A percentile compares a stretch with the other conserved stretches of the same genome.
Conservation (phyloP, 1,140 invertebrate genomes). For the Drosophila tsacasi region DNA sequence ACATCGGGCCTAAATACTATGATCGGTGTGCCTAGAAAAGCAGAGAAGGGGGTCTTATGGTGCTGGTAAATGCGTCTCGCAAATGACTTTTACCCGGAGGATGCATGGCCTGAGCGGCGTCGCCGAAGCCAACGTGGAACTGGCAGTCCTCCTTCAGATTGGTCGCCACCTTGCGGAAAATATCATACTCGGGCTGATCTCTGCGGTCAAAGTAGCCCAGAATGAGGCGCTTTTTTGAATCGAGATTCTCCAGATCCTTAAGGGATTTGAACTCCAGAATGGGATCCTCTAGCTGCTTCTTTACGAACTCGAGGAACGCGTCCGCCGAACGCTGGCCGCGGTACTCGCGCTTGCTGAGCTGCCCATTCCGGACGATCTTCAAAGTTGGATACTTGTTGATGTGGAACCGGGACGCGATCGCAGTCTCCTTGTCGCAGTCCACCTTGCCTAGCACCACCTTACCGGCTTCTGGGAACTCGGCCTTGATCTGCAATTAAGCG, state of each 20-base stretch:
- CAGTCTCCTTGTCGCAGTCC: conserved; percentile 96
- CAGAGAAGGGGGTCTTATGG: background rate
- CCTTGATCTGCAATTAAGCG: conserved; percentile 78
- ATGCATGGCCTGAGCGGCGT: conserved; percentile 92
- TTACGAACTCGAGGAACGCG: conserved; percentile 94
- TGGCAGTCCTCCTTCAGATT: conserved; percentile 98
- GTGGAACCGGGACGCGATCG: conserved; percentile 95
- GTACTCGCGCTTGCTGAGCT: conserved; percentile 97
- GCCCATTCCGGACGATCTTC: conserved; percentile 97
- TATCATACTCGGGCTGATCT: conserved; percentile 92
- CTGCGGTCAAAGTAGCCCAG: conserved; percentile 96
- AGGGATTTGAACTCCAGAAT: conserved; percentile 92
- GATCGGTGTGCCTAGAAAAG: conserved; percentile 88
- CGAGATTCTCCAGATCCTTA: conserved; percentile 91
- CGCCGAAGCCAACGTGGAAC: conserved; percentile 97
- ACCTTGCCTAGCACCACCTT: conserved; percentile 98
- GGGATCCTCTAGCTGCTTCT: conserved; percentile 96
- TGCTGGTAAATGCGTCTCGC: background rate
- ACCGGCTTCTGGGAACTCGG: conserved; percentile 92
- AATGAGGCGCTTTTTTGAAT: conserved; percentile 95
- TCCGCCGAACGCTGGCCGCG: conserved; percentile 90
- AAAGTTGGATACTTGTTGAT: conserved; percentile 99
- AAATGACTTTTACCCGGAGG: conserved; percentile 87
- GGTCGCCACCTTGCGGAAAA: conserved; percentile 92
- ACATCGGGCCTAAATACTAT: conserved; percentile 93